Base-by-base conservation (phyloP, 2,797 vertebrate genomes). In the Apodemus agrarius region DNA sequence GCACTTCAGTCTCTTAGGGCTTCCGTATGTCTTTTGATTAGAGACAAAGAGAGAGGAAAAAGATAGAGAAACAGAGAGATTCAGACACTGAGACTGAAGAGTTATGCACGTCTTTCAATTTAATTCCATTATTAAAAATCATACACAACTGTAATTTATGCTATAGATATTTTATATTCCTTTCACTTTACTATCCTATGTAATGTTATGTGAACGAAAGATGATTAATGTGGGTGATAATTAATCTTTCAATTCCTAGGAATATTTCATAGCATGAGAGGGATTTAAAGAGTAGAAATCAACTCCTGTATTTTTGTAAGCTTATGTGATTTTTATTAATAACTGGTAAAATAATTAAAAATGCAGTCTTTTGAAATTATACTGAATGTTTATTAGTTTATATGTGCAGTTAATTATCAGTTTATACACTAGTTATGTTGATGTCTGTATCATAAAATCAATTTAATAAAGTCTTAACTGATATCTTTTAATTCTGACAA, bases 21-120 rank as follows among this genome's bases (percentile, higher is more conserved):
- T 86, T 92, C 46, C 75, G 4, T 31, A 52, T 82, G 88, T 31
- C 49, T 96, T 92, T 96, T 87, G 89, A 95, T 94, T 96, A 87
- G 57, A 65, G 67, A 87, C 43, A 76, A 59, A 72, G 22, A 40
- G 2, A 69, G 29, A 95, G 88, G 65, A 34, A 10, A 91, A 89
- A n/a, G 21, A 89, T 29, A 78, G 12, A 74, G 13, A 81, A 57
- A 43, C 3, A 10, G n/a, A 96, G 74, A 63, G 31, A 59, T 75
- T 61, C 14, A 57, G 63, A 79, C 31, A 37, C 34, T 78, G 52
- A 65, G 40, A 67, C 3, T 65, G 34, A 37, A 79, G 31, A 67
- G 34, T 26, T 83, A 22, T 84, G 79, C 57, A 17, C 6, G 37
- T 92, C 22, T 92, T 43, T 24, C 17, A 85, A 89, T 69, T 96